These are phyloP conservation scores for Halcyon malimbica DNA, from an alignment of 2,113 vertebrate genomes.

Conservation along the genomic window DNA sequence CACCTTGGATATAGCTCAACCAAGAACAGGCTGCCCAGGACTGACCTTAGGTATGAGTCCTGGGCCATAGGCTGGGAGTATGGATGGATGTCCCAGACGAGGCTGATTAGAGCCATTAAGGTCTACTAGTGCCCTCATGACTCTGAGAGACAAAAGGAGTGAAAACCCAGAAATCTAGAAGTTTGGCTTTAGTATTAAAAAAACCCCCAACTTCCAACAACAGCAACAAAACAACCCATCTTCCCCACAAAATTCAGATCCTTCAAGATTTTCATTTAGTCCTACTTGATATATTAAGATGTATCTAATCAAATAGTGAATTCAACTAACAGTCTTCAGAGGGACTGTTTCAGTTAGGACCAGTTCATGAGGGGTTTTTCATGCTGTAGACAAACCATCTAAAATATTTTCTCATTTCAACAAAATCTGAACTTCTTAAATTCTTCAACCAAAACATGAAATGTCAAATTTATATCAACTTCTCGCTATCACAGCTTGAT, in stretches of 20 bases:
- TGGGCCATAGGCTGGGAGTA: fast-evolving
- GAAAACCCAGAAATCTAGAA: not conserved
- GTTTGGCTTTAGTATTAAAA: not conserved
- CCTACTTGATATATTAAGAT: not conserved
- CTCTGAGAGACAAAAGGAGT: not conserved
- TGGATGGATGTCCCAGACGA: not conserved
- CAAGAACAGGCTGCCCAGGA: not conserved
- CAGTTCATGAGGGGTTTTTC: not conserved
- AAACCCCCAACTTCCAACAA: not conserved
- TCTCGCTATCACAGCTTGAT: not conserved
- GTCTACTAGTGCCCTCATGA: not conserved
- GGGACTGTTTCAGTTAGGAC: not conserved
- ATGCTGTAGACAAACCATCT: not conserved
- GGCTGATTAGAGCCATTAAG: not conserved
- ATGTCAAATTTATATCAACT: not conserved
- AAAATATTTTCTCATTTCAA: not conserved
- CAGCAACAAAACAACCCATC: not conserved
- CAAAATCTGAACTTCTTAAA: not conserved
- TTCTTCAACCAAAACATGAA: not conserved
- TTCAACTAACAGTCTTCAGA: not conserved
- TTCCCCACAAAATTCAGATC: not conserved
- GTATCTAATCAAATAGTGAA: not conserved
- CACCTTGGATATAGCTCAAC: not conserved
- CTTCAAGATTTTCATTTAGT: not conserved
- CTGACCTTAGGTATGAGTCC: not conserved